Evolutionary conservation across 2,113 vertebrate genomes (phyloP).

Genomic region (Pycnonotus jocosus): DNA sequence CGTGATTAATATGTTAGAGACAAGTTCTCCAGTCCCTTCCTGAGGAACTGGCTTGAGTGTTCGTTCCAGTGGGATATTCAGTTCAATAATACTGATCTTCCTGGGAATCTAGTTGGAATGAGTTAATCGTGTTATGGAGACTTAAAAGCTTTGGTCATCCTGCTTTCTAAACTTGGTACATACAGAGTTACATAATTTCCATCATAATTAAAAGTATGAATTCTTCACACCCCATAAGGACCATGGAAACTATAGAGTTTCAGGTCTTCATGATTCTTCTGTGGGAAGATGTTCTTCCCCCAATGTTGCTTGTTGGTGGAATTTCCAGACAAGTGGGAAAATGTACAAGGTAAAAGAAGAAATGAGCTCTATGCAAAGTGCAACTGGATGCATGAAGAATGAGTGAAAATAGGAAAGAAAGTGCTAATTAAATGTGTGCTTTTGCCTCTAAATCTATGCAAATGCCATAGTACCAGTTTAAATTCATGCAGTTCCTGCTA

Average conservation of each 20-base stretch:
- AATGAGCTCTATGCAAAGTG: neutral
- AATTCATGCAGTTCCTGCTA: neutral
- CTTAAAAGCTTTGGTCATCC: neutral
- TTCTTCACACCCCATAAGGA: neutral
- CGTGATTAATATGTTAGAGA: fast-evolving
- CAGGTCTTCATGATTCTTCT: neutral
- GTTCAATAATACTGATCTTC: neutral
- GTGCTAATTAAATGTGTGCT: neutral
- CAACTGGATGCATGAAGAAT: neutral
- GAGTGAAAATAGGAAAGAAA: neutral
- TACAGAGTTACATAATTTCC: neutral
- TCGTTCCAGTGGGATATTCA: neutral
- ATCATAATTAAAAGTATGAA: neutral
- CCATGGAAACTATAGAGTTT: neutral
- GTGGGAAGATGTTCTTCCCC: neutral
- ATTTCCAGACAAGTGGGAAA: neutral
- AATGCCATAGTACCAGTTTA: no score
- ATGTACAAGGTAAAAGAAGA: neutral
- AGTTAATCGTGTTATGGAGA: fast-evolving
- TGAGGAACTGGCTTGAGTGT: neutral
- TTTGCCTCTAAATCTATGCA: neutral
- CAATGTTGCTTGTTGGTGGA: neutral
- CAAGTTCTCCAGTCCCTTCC: neutral
- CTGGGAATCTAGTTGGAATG: neutral
- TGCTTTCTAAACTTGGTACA: neutral